Base-by-base conservation (phyloP, 2,888 invertebrate genomes). In the Halictus ligatus region DNA sequence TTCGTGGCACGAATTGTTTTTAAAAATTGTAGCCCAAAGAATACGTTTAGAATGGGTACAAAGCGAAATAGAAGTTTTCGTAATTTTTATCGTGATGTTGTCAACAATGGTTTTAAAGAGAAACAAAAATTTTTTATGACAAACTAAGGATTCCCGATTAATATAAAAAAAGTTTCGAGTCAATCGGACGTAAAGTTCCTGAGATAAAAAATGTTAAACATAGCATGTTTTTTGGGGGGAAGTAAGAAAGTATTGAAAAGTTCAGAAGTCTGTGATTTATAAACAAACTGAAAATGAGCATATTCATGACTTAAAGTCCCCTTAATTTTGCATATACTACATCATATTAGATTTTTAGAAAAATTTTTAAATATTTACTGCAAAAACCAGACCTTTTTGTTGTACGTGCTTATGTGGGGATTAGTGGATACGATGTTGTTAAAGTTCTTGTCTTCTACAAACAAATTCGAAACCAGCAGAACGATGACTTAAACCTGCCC, bases 21-120 rank as follows among this genome's bases (percentile, higher is more conserved):
- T 0, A 13, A 60, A 60, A 60, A 60, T 13, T 25, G 8, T 21
- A 58, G 58, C 58, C 58, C 0, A 12, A 4, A 25, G 1, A 12
- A 2, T 0, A 60, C 15, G 6, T 6, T 25, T 4, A 13, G 5
- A 13, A 5, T 0, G 0, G 6, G 13, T 1, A 0, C 60, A 13
- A 60, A 60, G 60, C 2, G 0, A 60, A 25, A 60, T 25, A 1
- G 5, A 54, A 21, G 18, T 21, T 18, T 21, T 15, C 15, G 0
- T 13, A 50, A 15, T 50, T 50, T 50, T 18, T 6, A 50, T 50
- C 15, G 15, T 50, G 13, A 15, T 1, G 15, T 50, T 50, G 5
- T 50, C 13, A 50, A 15, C 0, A 15, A 15, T 15, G 18, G 15
- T 15, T 50, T 18, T 50, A 18, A 3, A 15, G 2, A 15, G 50